Conservation (phyloP, 2,888 invertebrate genomes). For the Drepanosiphum platanoidis region DNA sequence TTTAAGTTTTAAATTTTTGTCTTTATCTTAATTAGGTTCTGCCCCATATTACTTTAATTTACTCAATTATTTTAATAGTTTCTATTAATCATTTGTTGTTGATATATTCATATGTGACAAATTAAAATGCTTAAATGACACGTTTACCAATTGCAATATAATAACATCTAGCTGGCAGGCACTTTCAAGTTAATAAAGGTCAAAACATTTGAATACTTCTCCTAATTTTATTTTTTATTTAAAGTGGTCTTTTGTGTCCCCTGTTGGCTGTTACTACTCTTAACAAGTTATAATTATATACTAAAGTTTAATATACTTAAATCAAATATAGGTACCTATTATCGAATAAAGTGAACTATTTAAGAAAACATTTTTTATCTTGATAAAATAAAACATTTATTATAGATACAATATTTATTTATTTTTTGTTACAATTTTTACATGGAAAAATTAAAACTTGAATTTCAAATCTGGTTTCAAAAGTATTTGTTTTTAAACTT, state of each 20-base stretch:
- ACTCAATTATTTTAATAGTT: slow-evolving; percentile 3
- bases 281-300: not conserved
- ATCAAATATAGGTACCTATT: no score
- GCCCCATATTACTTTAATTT: not conserved
- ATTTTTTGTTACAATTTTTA: no score
- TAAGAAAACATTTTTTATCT: no score
- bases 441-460: no score
- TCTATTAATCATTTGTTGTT: not conserved
- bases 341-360: no score
- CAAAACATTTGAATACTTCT: slow-evolving; percentile 33
- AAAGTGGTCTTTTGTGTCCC: slow-evolving; percentile 50
- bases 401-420: no score
- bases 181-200: slow-evolving; percentile 30
- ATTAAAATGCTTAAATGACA: not conserved
- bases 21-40: not conserved
- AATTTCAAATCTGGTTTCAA: no score
- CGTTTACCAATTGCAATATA: not conserved
- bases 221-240: slow-evolving; percentile 25
- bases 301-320: no score
- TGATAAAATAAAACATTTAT: no score
- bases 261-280: not conserved
- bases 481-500: no score
- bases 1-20: no score
- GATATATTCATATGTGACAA: slow-evolving; percentile 2
- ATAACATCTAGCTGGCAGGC: not conserved